Evolutionary conservation across 2,797 vertebrate species (phyloP), one percentile per base, ranked within the genome.

Genomic region (Austrolebias charrua): DNA sequence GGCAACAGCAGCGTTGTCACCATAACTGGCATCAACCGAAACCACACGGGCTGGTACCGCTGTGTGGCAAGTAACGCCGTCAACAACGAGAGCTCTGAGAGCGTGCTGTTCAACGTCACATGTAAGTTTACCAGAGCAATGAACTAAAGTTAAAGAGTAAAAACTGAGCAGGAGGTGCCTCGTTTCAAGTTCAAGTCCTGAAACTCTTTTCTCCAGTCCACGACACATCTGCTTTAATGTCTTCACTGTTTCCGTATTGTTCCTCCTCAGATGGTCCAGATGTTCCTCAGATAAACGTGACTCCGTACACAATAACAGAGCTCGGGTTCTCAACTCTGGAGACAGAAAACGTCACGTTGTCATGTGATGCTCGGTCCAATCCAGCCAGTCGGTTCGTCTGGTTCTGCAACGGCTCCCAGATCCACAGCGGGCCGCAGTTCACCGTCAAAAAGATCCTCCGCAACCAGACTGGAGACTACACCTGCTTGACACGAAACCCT

Each of bases 371-470:
- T 0, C 89, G 90, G 24, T 96, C 95, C 79, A 95, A 94, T 66
- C 95, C 96, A 1, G 91, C 91, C 14, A 95, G 95, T 83, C 92
- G 90, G 76, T 96, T 95, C 0, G 55, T 94, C 55, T 96, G 96
- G 96, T 94, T 95, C 80, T 93, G 88, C 85, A 95, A 95, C 49
- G 93, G 95, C 28, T 91, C 94, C 42, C 94, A 96, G 85, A 86
- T 95, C 43, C 91, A 91, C 71, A 5, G 71, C 0, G 94, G 95
- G 2, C 92, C 93, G 3, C 92, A 92, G 76, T 93, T 90, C 5
- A 69, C 91, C 82, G 94, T 96, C 20, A n/a, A 85, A 9, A 91
- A 87, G 55, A 91, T 96, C 19, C 80, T 90, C 38, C 92, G 91
- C 0, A 85, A 88, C 80, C 95, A 97, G 85, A 92, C 94, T 0